A percentile compares a stretch with the other conserved stretches of the same genome.
phyloP scores from a whole-genome alignment of 1,140 invertebrate genomes.

The Drosophila willistoni region DNA sequence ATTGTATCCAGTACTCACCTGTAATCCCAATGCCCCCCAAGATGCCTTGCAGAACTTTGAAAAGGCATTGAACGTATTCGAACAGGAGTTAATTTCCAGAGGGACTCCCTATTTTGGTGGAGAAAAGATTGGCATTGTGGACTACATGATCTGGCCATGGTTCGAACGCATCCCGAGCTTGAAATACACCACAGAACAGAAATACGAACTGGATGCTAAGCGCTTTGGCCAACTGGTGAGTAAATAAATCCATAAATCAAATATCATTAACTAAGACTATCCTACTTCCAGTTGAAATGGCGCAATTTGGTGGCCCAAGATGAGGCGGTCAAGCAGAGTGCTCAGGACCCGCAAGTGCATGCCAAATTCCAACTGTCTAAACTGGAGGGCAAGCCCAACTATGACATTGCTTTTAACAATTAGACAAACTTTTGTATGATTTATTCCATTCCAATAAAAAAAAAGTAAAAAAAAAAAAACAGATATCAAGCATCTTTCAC shows the following conservation, averaged over 20 bases:
- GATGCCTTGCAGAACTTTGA: constrained; percentile 69
- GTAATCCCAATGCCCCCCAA: constrained; percentile 56
- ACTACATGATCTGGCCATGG: constrained; percentile 96
- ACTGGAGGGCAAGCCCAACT: constrained; percentile 87
- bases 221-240: constrained; percentile 75
- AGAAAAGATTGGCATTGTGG: constrained; percentile 89
- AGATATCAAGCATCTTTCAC: constrained; percentile 52
- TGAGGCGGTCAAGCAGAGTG: constrained; percentile 87
- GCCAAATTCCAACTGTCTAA: constrained; percentile 88
- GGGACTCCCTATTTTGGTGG: constrained; percentile 88
- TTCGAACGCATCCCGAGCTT: constrained; percentile 86
- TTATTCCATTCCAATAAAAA: constrained; percentile 48
- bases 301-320: constrained; percentile 88
- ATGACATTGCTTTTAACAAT: constrained; percentile 85
- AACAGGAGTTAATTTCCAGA: constrained; percentile 85
- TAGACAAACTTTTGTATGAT: constrained; percentile 9
- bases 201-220: constrained; percentile 65
- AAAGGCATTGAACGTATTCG: constrained; percentile 86
- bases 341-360: constrained; percentile 87
- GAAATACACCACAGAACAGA: constrained; percentile 40
- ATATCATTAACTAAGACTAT: background rate
- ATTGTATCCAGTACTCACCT: constrained; percentile 60
- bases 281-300: constrained; percentile 84
- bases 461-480: constrained; percentile 31
- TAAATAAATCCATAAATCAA: background rate